These are phyloP conservation scores for Lepidotrigona ventralis DNA, from an alignment of 1,140 invertebrate genomes.

Conservation along the genomic window DNA sequence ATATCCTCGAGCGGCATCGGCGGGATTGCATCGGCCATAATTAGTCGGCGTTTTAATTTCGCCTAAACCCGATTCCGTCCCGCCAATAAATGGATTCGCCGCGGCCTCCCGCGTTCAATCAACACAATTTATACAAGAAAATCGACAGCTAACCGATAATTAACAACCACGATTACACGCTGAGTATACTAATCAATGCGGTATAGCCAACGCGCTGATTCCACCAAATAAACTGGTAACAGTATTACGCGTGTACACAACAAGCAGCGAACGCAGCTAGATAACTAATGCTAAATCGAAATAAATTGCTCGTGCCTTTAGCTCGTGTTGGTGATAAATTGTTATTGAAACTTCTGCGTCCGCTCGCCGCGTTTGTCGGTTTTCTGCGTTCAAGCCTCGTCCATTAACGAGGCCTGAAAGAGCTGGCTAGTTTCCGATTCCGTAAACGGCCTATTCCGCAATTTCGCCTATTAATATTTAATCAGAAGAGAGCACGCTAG, in stretches of 20 bases:
- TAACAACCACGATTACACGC: constrained; percentile 57
- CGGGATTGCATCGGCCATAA: not conserved
- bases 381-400: no score
- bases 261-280: not conserved
- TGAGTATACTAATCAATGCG: constrained; percentile 54
- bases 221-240: constrained; percentile 45
- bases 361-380: not conserved
- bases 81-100: constrained; percentile 31
- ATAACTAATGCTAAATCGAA: constrained; percentile 34
- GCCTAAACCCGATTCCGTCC: constrained; percentile 18
- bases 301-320: constrained; percentile 32
- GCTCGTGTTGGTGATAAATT: constrained; percentile 5
- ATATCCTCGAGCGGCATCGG: not conserved
- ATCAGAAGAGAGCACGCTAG: not conserved
- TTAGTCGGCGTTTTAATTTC: constrained; percentile 27
- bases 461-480: constrained; percentile 34
- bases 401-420: not conserved
- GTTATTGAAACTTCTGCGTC: constrained; percentile 18
- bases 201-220: constrained; percentile 17
- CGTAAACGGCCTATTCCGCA: not conserved
- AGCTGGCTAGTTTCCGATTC: not conserved
- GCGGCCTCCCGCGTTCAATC: constrained; percentile 18
- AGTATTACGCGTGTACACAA: not conserved
- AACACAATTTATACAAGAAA: constrained; percentile 61
- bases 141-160: constrained; percentile 62